A percentile compares a stretch with the other conserved stretches of the same genome.
Evolutionary conservation across 2,113 vertebrate species (phyloP).

Genomic region (Epinephelus fuscoguttatus): DNA sequence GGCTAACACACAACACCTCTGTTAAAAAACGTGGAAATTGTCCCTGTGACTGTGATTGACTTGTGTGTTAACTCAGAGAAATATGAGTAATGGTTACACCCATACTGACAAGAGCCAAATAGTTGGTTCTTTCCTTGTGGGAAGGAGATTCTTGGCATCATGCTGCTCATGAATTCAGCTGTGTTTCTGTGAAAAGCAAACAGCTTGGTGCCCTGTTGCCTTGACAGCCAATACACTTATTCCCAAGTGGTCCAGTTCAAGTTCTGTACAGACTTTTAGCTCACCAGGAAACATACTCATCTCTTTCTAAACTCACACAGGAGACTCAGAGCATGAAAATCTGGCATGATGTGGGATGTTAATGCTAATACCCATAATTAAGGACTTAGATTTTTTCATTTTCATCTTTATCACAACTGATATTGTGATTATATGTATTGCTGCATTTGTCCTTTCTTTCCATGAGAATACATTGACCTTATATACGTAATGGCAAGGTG

Average conservation of each 20-base stretch:
- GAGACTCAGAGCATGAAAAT: not conserved
- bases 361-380: too few relatives aligned
- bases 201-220: constrained; percentile 3
- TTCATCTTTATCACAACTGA: too few relatives aligned
- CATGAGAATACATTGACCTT: too few relatives aligned
- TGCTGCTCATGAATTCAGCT: not conserved
- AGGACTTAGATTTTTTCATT: too few relatives aligned
- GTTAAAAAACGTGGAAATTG: not conserved
- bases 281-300: not conserved
- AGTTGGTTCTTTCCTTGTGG: not conserved
- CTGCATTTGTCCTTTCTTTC: too few relatives aligned
- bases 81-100: not conserved
- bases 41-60: not conserved
- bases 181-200: not conserved
- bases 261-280: not conserved
- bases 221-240: not conserved
- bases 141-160: not conserved
- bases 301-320: not conserved
- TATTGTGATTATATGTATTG: too few relatives aligned
- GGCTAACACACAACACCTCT: not conserved
- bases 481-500: too few relatives aligned
- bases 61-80: too few relatives aligned
- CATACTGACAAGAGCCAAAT: not conserved
- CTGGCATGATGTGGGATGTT: not conserved
- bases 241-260: not conserved